Evolutionary conservation across 2,113 vertebrate genomes (phyloP), one percentile per base, ranked within the genome.

Genomic region (Cromileptes altivelis): DNA sequence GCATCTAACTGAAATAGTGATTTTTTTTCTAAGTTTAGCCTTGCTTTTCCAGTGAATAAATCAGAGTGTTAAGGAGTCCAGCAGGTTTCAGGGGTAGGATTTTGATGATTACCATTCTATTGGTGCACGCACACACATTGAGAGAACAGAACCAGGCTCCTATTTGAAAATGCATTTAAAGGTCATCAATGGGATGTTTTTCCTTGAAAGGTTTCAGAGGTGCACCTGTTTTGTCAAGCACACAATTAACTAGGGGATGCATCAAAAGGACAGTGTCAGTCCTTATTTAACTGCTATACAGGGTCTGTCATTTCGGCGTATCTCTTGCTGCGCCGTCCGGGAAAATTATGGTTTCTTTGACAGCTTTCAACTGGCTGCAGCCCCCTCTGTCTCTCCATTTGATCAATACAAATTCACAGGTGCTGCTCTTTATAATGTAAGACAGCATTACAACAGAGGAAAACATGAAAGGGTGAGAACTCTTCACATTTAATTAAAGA

Each of bases 321-420:
- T 45, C 81, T 81, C 84, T 89, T 0, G 1, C 85, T 70, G 67
- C 71, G 63, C 78, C 75, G 77, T 79, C 68, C 63, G 74, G 82
- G 70, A 78, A 90, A 91, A 64, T 78, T 68, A 81, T 72, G 64
- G 71, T 75, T 85, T 67, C 74, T 80, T 49, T 81, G 63, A 75
- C 79, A 81, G 74, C 50, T 73, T 65, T 81, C 75, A 74, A 27
- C 17, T 27, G 56, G 70, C 70, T 78, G 72, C 37, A 55, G 79
- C 75, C 10, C 9, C 18, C 37, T 69, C 80, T 80, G 49, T 67
- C 69, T 82, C 80, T 86, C 58, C 53, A 78, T 86, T 88, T 82
- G 81, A 91, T 90, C 90, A 85, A 86, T 90, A 87, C 57, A 76
- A 78, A 82, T 78, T 70, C 81, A 80, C 42, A 79, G 85, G 70